phyloP scores from a whole-genome alignment of 2,888 invertebrate species.

The Pegoplata infirma region DNA sequence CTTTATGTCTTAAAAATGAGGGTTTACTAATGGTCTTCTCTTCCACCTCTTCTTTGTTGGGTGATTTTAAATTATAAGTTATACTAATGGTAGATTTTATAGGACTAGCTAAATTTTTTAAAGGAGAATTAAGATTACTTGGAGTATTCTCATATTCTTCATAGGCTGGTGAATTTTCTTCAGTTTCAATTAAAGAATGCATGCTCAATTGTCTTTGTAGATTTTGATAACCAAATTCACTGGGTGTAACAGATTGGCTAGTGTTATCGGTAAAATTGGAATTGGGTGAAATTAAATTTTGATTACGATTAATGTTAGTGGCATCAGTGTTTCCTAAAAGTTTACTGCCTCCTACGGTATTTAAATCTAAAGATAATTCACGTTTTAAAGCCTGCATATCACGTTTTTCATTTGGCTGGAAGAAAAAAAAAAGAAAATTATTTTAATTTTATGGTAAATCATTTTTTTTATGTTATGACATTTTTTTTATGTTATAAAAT shows the following conservation, averaged over 20 bases:
- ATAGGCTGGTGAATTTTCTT: slow-evolving; percentile 76
- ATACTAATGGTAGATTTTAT: slow-evolving; percentile 86
- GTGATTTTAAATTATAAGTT: slow-evolving; percentile 82
- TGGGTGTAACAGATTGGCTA: slow-evolving; percentile 78
- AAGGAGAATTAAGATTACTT: slow-evolving; percentile 71
- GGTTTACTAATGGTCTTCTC: slow-evolving; percentile 79
- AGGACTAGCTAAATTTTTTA: slow-evolving; percentile 78
- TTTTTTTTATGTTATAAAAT: no score
- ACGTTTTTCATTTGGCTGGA: slow-evolving; percentile 71
- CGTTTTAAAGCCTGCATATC: slow-evolving; percentile 77
- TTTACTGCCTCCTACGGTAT: slow-evolving; percentile 67
- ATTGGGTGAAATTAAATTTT: slow-evolving; percentile 72
- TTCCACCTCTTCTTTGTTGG: slow-evolving; percentile 73
- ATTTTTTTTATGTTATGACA: no score
- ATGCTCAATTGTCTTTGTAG: slow-evolving; percentile 77
- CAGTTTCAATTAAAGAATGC: slow-evolving; percentile 75
- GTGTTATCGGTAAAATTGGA: slow-evolving; percentile 77
- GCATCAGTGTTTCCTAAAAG: slow-evolving; percentile 56
- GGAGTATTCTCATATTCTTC: slow-evolving; percentile 76
- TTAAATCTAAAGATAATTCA: slow-evolving; percentile 76
- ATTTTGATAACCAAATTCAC: slow-evolving; percentile 78
- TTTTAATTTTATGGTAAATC: no score
- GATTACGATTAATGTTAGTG: slow-evolving; percentile 44
- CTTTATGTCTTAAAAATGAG: slow-evolving; percentile 57
- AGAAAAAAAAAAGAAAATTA: slow-evolving; percentile 22